These are phyloP conservation scores for Nomada ruficornis DNA, from an alignment of 2,888 invertebrate genomes.

Conservation along the genomic window DNA sequence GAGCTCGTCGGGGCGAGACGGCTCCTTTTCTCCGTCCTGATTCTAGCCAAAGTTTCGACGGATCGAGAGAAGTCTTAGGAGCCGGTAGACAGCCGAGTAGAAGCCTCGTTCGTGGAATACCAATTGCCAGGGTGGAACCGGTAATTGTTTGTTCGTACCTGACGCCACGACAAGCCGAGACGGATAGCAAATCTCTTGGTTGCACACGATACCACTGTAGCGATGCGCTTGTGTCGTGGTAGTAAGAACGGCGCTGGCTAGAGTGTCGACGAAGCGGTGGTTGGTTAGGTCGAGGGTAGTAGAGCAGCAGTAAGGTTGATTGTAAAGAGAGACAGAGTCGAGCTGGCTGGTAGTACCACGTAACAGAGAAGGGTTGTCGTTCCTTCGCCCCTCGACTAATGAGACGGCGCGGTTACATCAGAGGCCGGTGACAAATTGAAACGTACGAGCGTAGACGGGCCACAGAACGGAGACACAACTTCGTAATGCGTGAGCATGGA, in stretches of 20 bases:
- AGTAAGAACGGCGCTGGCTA: slow-evolving; percentile 39
- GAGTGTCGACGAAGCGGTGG: slow-evolving; percentile 48
- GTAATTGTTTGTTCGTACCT: slow-evolving; percentile 79
- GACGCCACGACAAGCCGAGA: slow-evolving; percentile 63
- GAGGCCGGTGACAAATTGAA: slow-evolving; percentile 83
- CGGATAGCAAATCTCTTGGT: slow-evolving; percentile 56
- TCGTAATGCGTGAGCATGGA: slow-evolving; percentile 76
- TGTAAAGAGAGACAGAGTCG: slow-evolving; percentile 73
- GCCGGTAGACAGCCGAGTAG: slow-evolving; percentile 73
- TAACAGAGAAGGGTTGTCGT: slow-evolving; percentile 66
- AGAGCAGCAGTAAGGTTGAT: slow-evolving; percentile 80
- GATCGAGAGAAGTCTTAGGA: slow-evolving; percentile 60
- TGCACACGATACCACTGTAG: background rate
- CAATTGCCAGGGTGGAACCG: slow-evolving; percentile 74
- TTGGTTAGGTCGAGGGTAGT: slow-evolving; percentile 70
- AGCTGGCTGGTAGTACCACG: slow-evolving; percentile 43
- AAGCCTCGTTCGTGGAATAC: slow-evolving; percentile 75
- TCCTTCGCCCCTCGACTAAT: slow-evolving; percentile 80
- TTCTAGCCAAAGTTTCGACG: slow-evolving; percentile 64
- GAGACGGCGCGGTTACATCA: slow-evolving; percentile 83
- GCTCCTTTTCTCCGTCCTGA: slow-evolving; percentile 4
- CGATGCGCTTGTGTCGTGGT: background rate
- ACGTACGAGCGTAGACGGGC: slow-evolving; percentile 82
- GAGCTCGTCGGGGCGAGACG: slow-evolving; percentile 34
- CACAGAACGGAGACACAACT: slow-evolving; percentile 72